These are phyloP conservation scores for Vanessa tameamea DNA, from an alignment of 1,140 invertebrate genomes.

Conservation along the genomic window DNA sequence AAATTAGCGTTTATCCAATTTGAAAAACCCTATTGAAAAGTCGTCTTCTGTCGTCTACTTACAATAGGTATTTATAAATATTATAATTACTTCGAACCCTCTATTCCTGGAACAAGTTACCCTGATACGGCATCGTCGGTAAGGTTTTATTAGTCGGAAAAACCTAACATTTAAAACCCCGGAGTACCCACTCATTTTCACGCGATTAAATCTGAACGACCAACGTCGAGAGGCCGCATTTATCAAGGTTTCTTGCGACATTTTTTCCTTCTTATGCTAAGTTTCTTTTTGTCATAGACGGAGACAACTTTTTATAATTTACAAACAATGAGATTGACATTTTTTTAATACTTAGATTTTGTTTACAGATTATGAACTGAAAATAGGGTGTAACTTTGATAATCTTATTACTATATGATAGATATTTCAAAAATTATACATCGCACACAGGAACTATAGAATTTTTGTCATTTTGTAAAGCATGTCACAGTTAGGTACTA, in stretches of 20 bases:
- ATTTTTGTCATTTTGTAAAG: too few relatives aligned
- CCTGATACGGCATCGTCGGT: not conserved
- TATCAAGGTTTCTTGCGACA: slow-evolving; percentile 36
- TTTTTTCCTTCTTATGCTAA: slow-evolving; percentile 28
- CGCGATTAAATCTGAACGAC: slow-evolving; percentile 26
- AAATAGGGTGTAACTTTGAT: too few relatives aligned
- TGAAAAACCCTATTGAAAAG: too few relatives aligned
- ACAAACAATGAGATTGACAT: not conserved
- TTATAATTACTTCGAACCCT: not conserved
- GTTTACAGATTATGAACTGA: too few relatives aligned
- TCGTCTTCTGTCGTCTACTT: too few relatives aligned
- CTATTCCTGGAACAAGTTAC: not conserved
- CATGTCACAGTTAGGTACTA: too few relatives aligned
- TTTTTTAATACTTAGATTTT: too few relatives aligned
- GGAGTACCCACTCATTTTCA: slow-evolving; percentile 14
- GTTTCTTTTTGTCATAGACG: slow-evolving; percentile 23
- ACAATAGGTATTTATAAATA: too few relatives aligned
- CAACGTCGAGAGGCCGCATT: slow-evolving; percentile 19
- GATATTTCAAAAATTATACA: too few relatives aligned
- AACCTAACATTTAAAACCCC: slow-evolving; percentile 2
- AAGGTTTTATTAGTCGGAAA: slow-evolving; percentile 1
- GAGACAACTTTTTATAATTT: not conserved
- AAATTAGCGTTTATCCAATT: too few relatives aligned
- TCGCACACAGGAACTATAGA: too few relatives aligned
- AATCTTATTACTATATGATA: too few relatives aligned